Base-by-base conservation (phyloP, 2,113 vertebrate species). In the Mixornis gularis region DNA sequence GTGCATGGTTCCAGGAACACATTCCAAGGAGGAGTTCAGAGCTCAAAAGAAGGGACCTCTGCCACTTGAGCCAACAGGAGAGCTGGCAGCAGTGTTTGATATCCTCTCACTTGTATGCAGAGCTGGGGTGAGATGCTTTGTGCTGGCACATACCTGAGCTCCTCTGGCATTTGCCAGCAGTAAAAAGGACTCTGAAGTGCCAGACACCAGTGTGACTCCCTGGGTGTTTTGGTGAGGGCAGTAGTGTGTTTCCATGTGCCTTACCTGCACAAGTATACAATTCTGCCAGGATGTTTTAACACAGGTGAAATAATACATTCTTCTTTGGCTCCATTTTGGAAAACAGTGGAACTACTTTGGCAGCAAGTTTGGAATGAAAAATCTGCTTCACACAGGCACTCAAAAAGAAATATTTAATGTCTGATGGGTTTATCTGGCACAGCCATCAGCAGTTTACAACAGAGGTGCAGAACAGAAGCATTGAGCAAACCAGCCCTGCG, bases 91-190 rank as follows among this genome's bases (percentile, higher is more conserved):
- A 32, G 21, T 0, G 0, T 77, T 65, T 63, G 64, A 63, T 30
- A 24, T 68, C 56, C 12, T 79, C 64, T 77, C 1, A 0, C 26
- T 87, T 5, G 1, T n/a, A 72, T 0, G 0, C n/a, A 52, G 49
- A 68, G n/a, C 11, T 2, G 6, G 14, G 16, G 4, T 0, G 2
- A 91, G 46, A 48, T 1, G 2, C 17, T 87, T 81, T 43, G 20
- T 76, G 34, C 63, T 68, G 79, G 44, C 89, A 40, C 14, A 1
- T 22, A 25, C 46, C 65, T 87, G 84, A 13, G 49, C 24, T 81
- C n/a, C 38, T 34, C 70, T 7, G 2, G 44, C 1, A 0, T 78
- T 51, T 79, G 25, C 17, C 73, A 71, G 70, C 13, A 59, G 15
- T 29, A 32, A 21, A 68, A 82, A 87, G 32, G 25, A 79, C 38